A percentile compares a stretch with the other conserved stretches of the same genome.
Conservation (phyloP, 2,888 invertebrate species). For the Dugesia japonica region DNA sequence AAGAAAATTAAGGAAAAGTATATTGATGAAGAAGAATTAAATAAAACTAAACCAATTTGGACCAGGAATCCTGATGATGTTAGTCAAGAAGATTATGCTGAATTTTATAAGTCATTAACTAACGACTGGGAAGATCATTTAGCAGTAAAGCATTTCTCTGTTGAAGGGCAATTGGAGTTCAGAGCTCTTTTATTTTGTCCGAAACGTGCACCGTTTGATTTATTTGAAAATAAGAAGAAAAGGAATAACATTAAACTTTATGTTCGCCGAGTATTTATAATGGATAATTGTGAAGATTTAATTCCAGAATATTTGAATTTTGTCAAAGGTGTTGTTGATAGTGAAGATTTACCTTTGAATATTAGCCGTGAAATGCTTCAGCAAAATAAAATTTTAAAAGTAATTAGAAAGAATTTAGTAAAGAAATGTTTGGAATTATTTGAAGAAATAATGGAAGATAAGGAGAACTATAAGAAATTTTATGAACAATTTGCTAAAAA, state of each 20-base stretch:
- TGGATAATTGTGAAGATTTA: slow-evolving; percentile 98
- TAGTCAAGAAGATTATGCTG: slow-evolving; percentile 83
- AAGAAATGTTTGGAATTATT: slow-evolving; percentile 94
- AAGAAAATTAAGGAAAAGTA: slow-evolving; percentile 93
- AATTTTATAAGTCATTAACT: slow-evolving; percentile 89
- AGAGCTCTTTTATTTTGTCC: slow-evolving; percentile 78
- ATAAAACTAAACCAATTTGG: slow-evolving; percentile 96
- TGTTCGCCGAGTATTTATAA: slow-evolving; percentile 91
- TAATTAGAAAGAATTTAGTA: slow-evolving; percentile 91
- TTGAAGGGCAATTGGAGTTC: slow-evolving; percentile 62
- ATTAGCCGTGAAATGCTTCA: slow-evolving; percentile 98
- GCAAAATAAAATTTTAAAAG: slow-evolving; percentile 95
- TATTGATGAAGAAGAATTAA: slow-evolving; percentile 87
- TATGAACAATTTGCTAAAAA: slow-evolving; percentile 97
- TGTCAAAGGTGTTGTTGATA: slow-evolving; percentile 84
- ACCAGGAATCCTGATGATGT: slow-evolving; percentile 90
- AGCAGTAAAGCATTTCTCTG: slow-evolving; percentile 61
- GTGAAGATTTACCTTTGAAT: slow-evolving; percentile 89
- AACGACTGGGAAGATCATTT: slow-evolving; percentile 96
- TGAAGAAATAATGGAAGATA: slow-evolving; percentile 84
- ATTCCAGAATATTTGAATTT: slow-evolving; percentile 81
- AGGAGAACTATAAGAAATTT: slow-evolving; percentile 91
- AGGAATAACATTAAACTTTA: slow-evolving; percentile 97
- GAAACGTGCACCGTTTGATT: slow-evolving; percentile 80
- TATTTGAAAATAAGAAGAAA: slow-evolving; percentile 91